These are phyloP conservation scores for Diacarnus erythraeanus DNA, from an alignment of 37 sponge, comb jelly and placozoan genomes.

Conservation along the genomic window DNA sequence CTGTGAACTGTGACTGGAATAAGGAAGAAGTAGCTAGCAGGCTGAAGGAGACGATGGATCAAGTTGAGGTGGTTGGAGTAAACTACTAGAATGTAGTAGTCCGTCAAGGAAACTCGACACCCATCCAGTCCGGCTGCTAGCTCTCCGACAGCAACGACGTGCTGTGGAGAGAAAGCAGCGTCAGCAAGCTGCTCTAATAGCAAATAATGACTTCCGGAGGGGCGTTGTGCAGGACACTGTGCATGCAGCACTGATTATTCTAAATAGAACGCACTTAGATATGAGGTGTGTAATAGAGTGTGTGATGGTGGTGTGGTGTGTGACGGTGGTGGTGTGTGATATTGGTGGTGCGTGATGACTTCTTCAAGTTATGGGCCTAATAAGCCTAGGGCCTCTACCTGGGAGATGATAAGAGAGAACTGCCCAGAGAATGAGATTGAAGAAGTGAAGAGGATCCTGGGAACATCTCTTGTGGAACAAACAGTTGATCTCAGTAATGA, in stretches of 20 bases:
- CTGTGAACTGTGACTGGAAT: too few species aligned
- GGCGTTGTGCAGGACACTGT: not conserved
- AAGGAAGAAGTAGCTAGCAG: too few species aligned
- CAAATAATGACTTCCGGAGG: not conserved
- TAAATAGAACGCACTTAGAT: too few species aligned
- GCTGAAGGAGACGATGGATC: not conserved
- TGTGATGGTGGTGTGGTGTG: too few species aligned
- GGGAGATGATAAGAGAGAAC: conserved; percentile 19
- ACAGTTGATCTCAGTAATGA: conserved; percentile 61
- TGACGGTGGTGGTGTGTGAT: too few species aligned
- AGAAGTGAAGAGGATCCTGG: conserved; percentile 57
- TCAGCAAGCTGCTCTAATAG: too few species aligned
- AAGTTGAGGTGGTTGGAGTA: not conserved
- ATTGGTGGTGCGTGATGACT: too few species aligned
- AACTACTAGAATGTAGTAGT: not conserved
- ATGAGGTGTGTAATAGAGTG: too few species aligned
- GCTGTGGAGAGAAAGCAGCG: not conserved
- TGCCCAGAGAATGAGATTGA: conserved; percentile 55
- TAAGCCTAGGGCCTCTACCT: too few species aligned
- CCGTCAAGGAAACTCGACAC: not conserved
- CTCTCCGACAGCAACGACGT: not conserved
- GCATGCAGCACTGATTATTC: too few species aligned
- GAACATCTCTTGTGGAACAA: conserved; percentile 67
- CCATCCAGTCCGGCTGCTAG: not conserved
- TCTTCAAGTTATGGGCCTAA: too few species aligned